Base-by-base conservation (phyloP, 2,888 invertebrate species). In the Oxystoma pomonae region DNA sequence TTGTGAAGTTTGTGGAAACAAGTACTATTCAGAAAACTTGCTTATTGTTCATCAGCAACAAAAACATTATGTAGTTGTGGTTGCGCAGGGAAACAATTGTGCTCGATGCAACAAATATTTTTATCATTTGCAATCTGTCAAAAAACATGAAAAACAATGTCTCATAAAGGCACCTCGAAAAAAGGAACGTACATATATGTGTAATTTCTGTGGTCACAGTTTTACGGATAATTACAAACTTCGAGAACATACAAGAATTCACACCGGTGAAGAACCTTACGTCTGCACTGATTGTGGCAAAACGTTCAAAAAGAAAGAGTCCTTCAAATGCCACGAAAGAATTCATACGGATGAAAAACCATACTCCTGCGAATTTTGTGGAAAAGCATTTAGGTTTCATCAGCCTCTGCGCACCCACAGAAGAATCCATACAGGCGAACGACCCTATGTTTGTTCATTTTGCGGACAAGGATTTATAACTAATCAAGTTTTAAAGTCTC, bases 1-100 rank as follows among this genome's bases (percentile, higher is more conserved):
- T 9, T 84, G 84, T 66, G 81, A 83, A 64, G 81, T 83, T 22
- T 84, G 84, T 66, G 80, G 81, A 60, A 83, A 83, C 63, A 80
- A 78, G 16, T 84, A 83, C 62, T 81, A 82, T n/a, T 77, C 75
- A 62, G 75, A 76, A 0, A 82, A 84, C 12, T 72, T 55, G 19
- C 53, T 62, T 16, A 19, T 52, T 21, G 57, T 22, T 12, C 64
- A 64, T 52, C 64, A 84, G 67, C 70, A 84, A 9, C 79, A 79
- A n/a, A 75, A 81, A 0, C 84, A 84, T 66, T 68, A 70, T 1
- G 81, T 77, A 3, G 75, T 77, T 1, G 78, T 79, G 9, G 76
- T 79, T 1, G 79, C 81, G 9, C 77, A 81, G 67, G 73, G 81
- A n/a, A 79, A 78, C 58, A 76, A 78, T 50, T 77, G 78, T 65